Percentiles rank a stretch among this genome's conserved stretches.
phyloP scores from a whole-genome alignment of 2,113 vertebrate species.

The Oreochromis spilurus region DNA sequence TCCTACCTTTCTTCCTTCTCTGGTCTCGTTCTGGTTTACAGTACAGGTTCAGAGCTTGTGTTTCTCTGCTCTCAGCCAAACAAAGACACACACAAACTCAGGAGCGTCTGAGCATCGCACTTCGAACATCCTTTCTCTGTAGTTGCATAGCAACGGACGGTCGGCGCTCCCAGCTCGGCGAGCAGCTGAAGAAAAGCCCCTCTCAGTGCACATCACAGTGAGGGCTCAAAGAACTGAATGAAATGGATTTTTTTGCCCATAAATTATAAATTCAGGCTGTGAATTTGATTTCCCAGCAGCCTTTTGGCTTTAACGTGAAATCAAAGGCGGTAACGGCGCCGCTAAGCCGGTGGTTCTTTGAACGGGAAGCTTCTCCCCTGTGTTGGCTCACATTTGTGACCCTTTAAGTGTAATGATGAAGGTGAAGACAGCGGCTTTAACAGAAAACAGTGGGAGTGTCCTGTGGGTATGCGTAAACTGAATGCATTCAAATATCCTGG shows the following conservation, averaged over 20 bases:
- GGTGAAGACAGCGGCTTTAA: background rate
- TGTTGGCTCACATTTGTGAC: background rate
- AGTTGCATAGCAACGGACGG: constrained; percentile 40
- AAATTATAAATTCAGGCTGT: background rate
- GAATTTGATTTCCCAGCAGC: background rate
- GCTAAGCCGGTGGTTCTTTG: background rate
- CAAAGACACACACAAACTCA: background rate
- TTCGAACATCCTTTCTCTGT: background rate
- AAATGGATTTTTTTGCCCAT: background rate
- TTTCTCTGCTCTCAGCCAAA: background rate
- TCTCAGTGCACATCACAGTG: background rate
- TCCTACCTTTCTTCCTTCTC: background rate
- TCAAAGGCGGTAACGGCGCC: background rate
- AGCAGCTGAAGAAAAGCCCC: background rate
- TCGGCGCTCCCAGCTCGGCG: background rate
- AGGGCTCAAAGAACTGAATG: background rate
- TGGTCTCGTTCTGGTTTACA: background rate
- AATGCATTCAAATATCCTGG: background rate
- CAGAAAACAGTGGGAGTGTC: background rate
- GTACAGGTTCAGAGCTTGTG: background rate
- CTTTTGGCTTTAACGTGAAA: background rate
- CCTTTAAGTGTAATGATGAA: background rate
- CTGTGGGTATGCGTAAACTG: background rate
- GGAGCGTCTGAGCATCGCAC: background rate
- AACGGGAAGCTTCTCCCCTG: background rate